These are phyloP conservation scores for Disparrhopalites patrizii DNA, from an alignment of 2,888 invertebrate genomes.

Conservation along the genomic window DNA sequence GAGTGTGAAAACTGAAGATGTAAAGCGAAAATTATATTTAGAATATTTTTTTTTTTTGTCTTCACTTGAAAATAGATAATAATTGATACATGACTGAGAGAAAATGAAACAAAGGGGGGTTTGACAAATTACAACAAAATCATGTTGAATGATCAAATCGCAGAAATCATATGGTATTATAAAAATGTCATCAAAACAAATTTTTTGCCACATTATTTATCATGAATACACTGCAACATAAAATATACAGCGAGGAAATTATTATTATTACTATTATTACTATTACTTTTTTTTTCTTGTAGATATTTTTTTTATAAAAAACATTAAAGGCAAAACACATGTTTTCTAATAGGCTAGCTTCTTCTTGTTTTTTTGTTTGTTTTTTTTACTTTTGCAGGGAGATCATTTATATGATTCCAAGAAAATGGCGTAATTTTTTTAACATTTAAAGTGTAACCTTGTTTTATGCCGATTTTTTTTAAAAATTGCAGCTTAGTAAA, in stretches of 20 bases:
- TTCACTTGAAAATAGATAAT: conserved; percentile 2
- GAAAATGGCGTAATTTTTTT: background rate
- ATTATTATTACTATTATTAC: background rate
- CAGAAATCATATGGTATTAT: background rate
- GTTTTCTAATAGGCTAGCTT: conserved; percentile 48
- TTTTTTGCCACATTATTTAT: conserved; percentile 1
- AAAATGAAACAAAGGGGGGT: conserved; percentile 26
- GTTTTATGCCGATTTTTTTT: too few species aligned
- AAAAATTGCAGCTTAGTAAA: too few species aligned
- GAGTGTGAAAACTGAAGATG: too few species aligned
- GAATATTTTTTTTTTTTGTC: too few species aligned
- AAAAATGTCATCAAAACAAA: too few species aligned
- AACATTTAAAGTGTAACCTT: too few species aligned
- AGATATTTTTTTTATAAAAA: too few species aligned
- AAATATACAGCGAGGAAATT: background rate
- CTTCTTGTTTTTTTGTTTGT: conserved; percentile 25
- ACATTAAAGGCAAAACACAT: conserved; percentile 27
- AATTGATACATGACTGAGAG: conserved; percentile 1
- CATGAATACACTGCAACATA: conserved; percentile 1
- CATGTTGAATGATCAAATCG: background rate
- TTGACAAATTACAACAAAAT: conserved; percentile 22
- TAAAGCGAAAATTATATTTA: too few species aligned
- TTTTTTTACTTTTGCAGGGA: conserved; percentile 40
- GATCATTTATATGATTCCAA: conserved; percentile 29
- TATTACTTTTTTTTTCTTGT: too few species aligned